Conservation (phyloP, 2,113 vertebrate species). For the Rhegmatorhina hoffmannsi region DNA sequence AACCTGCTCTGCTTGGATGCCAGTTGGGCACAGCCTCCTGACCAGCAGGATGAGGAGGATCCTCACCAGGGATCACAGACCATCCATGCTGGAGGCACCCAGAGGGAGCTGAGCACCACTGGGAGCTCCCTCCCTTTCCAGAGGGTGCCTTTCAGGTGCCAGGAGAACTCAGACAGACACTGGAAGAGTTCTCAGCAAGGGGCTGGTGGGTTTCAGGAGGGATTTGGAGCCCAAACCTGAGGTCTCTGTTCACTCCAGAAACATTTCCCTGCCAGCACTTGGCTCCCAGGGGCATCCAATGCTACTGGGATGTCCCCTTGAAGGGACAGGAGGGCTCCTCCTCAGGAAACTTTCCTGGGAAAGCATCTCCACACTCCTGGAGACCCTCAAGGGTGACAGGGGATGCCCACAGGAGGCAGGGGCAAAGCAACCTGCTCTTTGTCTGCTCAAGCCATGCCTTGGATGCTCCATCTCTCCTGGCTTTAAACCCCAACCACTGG, state of each 20-base stretch:
- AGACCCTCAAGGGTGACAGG: background rate
- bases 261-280: too few relatives aligned
- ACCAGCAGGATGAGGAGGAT: background rate
- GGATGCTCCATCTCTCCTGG: background rate
- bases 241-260: fast-evolving
- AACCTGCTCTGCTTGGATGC: background rate
- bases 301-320: background rate
- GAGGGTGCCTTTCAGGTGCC: fast-evolving
- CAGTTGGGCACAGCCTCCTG: background rate
- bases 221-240: background rate
- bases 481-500: background rate
- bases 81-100: background rate
- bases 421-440: background rate
- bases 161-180: too few relatives aligned
- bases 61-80: fast-evolving
- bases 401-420: background rate
- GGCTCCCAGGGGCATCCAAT: background rate
- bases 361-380: background rate
- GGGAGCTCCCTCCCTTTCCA: background rate
- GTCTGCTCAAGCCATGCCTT: background rate
- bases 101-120: background rate
- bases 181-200: background rate
- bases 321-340: background rate
- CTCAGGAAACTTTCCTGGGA: background rate
- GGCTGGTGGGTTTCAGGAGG: background rate